Percentiles rank a stretch among this genome's conserved stretches.
Conservation (phyloP, 1,140 invertebrate genomes). For the Lepidurus packardi region DNA sequence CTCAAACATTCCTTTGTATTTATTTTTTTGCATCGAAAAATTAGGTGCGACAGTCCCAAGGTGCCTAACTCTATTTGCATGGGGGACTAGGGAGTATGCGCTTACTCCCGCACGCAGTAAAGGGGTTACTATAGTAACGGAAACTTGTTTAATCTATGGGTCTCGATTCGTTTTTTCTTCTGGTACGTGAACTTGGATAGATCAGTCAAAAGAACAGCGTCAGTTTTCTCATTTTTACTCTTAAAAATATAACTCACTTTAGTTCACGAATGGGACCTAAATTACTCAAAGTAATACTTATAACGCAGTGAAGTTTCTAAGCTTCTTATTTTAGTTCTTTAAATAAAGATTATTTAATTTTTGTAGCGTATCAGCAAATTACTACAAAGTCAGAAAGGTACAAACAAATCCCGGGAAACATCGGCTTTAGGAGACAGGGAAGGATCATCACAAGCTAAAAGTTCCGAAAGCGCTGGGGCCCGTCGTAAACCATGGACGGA, state of each 20-base stretch:
- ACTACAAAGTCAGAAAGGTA: slow-evolving; percentile 23
- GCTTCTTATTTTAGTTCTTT: background rate
- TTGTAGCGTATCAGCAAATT: slow-evolving; percentile 33
- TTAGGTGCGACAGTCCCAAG: background rate
- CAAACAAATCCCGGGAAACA: slow-evolving; percentile 22
- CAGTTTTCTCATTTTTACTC: background rate
- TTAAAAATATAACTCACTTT: background rate
- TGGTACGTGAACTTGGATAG: background rate
- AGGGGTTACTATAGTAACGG: slow-evolving; percentile 19
- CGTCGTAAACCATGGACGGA: slow-evolving; percentile 11
- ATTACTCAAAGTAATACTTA: slow-evolving; percentile 22
- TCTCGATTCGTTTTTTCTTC: too few relatives aligned
- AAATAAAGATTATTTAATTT: background rate
- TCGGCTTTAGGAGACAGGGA: background rate
- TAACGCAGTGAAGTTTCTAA: background rate
- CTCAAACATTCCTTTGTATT: background rate
- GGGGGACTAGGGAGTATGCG: background rate
- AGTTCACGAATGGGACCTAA: slow-evolving; percentile 23
- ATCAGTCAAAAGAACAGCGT: background rate
- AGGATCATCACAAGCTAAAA: slow-evolving; percentile 16
- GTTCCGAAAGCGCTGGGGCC: background rate
- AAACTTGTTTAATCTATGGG: slow-evolving; percentile 26
- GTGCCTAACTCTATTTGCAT: background rate
- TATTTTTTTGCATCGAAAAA: background rate
- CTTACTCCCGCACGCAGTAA: background rate